Evolutionary conservation across 2,113 vertebrate genomes (phyloP), one percentile per base, ranked within the genome.

Genomic region (Malurus elegans): DNA sequence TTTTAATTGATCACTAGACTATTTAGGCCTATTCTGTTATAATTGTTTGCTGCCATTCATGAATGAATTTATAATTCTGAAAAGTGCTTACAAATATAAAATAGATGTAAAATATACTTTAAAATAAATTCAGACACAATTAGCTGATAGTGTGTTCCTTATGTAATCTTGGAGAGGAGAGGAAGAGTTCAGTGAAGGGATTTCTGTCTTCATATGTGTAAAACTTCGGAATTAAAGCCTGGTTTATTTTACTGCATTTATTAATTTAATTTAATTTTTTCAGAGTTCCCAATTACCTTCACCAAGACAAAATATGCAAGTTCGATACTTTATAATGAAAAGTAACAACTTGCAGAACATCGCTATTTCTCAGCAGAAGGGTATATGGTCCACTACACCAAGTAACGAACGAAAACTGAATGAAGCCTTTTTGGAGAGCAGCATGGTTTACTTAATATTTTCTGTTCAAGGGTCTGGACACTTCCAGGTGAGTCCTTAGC

Each of bases 291-390:
- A 97, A 75, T 97, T 97, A 6, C 86, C 96, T 58, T 98, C 98
- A 51, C 97, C 97, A 50, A 97, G 97, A 94, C 95, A 93, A 86
- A 96, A 96, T 71, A 79, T 92, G 42, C 97, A 97, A 7, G 79
- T 98, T 88, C 97, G 98, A 31, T 99, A 99, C 97, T 99, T 99
- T 57, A 98, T 99, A 95, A 98, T 99, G 98, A 99, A 99, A 97
- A 99, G 99, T 92, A 99, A 97, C 96, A 99, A 98, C 82, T 14
- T 98, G 67, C 98, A 98, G 88, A 99, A 99, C 88, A 98, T 99
- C 38, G 98, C 98, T 47, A 98, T 99, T 90, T 99, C 99, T 84
- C 99, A 99, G 51, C 98, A 98, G 97, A 99, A 98, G 66, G 98
- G 98, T 5, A 98, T 99, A 97, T 99, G 99, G 99, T 99, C 98